Percentiles rank a stretch among this genome's conserved stretches.
These are phyloP conservation scores for Meiosimyza decipiens DNA, from an alignment of 2,888 invertebrate genomes.

Conservation along the genomic window DNA sequence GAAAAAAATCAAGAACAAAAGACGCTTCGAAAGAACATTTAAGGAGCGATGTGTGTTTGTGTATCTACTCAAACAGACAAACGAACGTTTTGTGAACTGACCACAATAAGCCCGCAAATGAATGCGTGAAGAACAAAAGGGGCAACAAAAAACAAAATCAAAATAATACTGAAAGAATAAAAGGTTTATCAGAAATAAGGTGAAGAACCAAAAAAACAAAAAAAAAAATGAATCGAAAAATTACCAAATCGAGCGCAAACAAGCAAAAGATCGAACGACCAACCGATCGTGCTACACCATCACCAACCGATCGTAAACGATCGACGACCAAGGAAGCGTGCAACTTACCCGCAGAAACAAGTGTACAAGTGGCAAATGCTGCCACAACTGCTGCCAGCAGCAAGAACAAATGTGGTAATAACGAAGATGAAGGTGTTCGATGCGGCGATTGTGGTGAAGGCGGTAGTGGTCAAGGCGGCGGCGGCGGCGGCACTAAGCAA, in stretches of 20 bases:
- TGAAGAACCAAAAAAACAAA: not conserved
- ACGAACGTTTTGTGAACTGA: slow-evolving; percentile 45
- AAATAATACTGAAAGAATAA: not conserved
- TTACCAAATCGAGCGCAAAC: slow-evolving; percentile 30
- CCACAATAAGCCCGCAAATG: slow-evolving; percentile 61
- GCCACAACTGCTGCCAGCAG: slow-evolving; percentile 34
- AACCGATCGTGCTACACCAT: slow-evolving; percentile 30
- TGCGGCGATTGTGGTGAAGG: slow-evolving; percentile 37
- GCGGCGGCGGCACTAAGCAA: slow-evolving; percentile 42
- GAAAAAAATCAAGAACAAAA: slow-evolving; percentile 46
- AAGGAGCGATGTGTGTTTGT: not conserved
- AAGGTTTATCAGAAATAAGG: not conserved
- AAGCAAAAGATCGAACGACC: slow-evolving; percentile 15
- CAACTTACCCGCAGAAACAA: slow-evolving; percentile 64
- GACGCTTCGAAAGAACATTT: slow-evolving; percentile 36
- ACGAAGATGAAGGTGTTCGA: slow-evolving; percentile 41
- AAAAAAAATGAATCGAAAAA: slow-evolving; percentile 25
- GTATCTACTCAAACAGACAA: slow-evolving; percentile 31
- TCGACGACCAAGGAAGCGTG: slow-evolving; percentile 17
- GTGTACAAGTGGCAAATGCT: slow-evolving; percentile 59
- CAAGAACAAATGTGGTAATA: slow-evolving; percentile 23
- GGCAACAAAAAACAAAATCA: not conserved
- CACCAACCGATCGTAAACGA: slow-evolving; percentile 31
- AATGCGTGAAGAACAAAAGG: slow-evolving; percentile 52
- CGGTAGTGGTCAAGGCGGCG: slow-evolving; percentile 35